A percentile compares a stretch with the other conserved stretches of the same genome.
Conservation (phyloP, 2,888 invertebrate genomes). For the Chaetoderma sp. region DNA sequence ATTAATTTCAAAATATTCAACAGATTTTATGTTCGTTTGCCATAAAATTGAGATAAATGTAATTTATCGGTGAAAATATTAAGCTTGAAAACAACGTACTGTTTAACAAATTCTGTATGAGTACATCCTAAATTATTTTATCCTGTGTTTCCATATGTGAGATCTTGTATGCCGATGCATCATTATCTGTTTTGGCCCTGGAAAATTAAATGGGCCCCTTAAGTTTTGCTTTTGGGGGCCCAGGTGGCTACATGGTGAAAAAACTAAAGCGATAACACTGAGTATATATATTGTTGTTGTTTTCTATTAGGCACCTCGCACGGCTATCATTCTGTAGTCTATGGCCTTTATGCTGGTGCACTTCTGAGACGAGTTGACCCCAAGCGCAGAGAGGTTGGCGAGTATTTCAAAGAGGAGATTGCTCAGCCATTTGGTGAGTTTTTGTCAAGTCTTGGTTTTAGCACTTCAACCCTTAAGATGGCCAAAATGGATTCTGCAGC, state of each 20-base stretch:
- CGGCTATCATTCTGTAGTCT: conserved; percentile 70
- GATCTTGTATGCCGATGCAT: not conserved
- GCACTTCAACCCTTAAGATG: no score
- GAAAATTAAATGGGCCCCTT: not conserved
- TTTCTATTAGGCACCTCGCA: conserved; percentile 24
- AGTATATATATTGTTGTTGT: not conserved
- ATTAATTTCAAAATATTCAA: no score
- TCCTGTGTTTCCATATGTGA: no score
- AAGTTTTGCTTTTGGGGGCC: no score
- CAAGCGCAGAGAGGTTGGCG: conserved; percentile 60
- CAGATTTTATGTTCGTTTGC: no score
- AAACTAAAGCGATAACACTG: no score
- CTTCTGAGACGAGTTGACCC: conserved; percentile 68
- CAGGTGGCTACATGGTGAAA: no score
- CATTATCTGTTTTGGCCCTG: not conserved
- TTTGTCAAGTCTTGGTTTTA: not conserved
- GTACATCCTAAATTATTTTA: not conserved
- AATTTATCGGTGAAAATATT: no score
- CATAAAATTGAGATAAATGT: no score
- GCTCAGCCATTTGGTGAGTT: conserved; percentile 53
- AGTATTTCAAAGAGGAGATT: conserved; percentile 66
- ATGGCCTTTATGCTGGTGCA: conserved; percentile 69
- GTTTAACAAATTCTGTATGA: no score
- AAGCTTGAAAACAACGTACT: no score
- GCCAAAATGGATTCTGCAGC: no score